phyloP scores from a whole-genome alignment of 1,140 invertebrate species.

The Drosophila ohnishii region DNA sequence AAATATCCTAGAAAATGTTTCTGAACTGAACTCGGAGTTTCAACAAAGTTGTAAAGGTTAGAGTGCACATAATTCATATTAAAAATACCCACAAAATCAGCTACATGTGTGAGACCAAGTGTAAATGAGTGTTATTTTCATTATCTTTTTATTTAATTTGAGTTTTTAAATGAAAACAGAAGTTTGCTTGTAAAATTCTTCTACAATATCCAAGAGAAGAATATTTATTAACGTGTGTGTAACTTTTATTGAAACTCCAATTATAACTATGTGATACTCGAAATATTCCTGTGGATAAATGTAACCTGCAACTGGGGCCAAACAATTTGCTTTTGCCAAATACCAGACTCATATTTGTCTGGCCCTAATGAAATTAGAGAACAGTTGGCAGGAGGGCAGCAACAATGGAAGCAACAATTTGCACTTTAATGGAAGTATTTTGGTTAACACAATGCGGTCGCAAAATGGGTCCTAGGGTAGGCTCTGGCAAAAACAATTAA shows the following conservation, averaged over 20 bases:
- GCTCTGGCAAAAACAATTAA: constrained; percentile 28
- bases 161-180: not conserved
- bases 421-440: constrained; percentile 51
- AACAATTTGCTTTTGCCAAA: constrained; percentile 28
- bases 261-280: not conserved
- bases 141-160: not conserved
- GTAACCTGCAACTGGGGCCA: not conserved
- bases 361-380: constrained; percentile 36
- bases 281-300: not conserved
- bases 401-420: constrained; percentile 43
- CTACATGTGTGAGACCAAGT: not conserved
- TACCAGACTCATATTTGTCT: constrained; percentile 8
- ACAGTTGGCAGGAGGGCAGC: not conserved
- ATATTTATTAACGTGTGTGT: not conserved
- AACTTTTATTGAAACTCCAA: not conserved
- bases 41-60: not conserved
- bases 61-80: not conserved
- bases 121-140: not conserved
- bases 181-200: not conserved
- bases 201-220: too few species aligned
- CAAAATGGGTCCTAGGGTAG: not conserved
- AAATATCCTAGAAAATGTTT: not conserved
- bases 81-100: not conserved
- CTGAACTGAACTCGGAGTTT: not conserved
- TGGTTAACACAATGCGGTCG: constrained; percentile 27